Evolutionary conservation across 2,888 invertebrate genomes (phyloP).

Genomic region (Callyntrura sp.): DNA sequence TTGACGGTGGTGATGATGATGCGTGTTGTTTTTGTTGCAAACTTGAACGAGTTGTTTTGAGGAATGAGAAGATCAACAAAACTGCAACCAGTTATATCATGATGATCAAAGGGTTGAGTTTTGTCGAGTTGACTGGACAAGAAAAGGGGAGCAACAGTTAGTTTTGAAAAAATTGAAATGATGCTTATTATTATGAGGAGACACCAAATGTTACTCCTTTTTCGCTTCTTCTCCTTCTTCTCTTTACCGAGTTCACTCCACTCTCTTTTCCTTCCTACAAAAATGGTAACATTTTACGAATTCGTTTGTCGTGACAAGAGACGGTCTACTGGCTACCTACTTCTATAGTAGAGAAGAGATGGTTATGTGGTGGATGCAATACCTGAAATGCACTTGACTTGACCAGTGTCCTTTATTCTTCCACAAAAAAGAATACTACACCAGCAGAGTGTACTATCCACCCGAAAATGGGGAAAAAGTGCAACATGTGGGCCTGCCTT

Average conservation of each 20-base stretch:
- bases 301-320: slow-evolving; percentile 18
- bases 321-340: neutral
- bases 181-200: slow-evolving; percentile 38
- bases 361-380: slow-evolving; percentile 5
- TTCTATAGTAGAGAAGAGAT: neutral
- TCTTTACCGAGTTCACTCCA: slow-evolving; percentile 35
- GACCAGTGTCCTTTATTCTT: slow-evolving; percentile 63
- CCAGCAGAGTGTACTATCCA: neutral
- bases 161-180: slow-evolving; percentile 47
- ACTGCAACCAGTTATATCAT: slow-evolving; percentile 67
- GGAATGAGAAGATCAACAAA: slow-evolving; percentile 63
- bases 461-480: slow-evolving; percentile 53
- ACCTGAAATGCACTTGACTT: slow-evolving; percentile 74
- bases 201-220: slow-evolving; percentile 70
- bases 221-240: slow-evolving; percentile 24
- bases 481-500: slow-evolving; percentile 73
- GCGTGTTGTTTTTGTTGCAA: slow-evolving; percentile 50
- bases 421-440: neutral
- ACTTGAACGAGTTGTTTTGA: slow-evolving; percentile 58
- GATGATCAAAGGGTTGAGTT: slow-evolving; percentile 61
- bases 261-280: slow-evolving; percentile 33
- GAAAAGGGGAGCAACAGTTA: slow-evolving; percentile 73
- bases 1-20: neutral
- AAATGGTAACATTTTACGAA: neutral
- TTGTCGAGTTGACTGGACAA: slow-evolving; percentile 61